Evolutionary conservation across 1,140 invertebrate species (phyloP).

Genomic region (Batillaria attramentaria): DNA sequence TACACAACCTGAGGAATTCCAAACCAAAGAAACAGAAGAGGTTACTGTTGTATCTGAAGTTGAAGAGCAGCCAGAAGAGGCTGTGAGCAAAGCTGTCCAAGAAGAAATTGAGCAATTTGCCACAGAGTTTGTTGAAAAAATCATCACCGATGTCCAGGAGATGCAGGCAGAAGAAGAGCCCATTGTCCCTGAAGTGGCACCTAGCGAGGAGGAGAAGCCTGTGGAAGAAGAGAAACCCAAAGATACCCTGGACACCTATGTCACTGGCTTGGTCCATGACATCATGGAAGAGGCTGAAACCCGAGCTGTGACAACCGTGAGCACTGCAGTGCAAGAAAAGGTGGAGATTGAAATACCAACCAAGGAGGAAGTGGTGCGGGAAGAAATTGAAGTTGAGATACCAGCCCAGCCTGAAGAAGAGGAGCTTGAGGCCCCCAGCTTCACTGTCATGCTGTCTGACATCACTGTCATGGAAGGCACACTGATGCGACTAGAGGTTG

Average conservation of each 20-base stretch:
- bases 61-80: slow-evolving; percentile 46
- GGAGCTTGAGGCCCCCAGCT: slow-evolving; percentile 59
- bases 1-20: slow-evolving; percentile 26
- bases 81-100: slow-evolving; percentile 21
- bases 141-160: slow-evolving; percentile 45
- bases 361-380: slow-evolving; percentile 21
- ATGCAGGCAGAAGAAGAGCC: slow-evolving; percentile 37
- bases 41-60: slow-evolving; percentile 35
- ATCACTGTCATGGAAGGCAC: slow-evolving; percentile 63
- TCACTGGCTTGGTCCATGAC: slow-evolving; percentile 42
- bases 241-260: slow-evolving; percentile 43
- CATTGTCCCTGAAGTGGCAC: slow-evolving; percentile 26
- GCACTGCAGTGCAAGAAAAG: slow-evolving; percentile 22
- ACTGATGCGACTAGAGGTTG: slow-evolving; percentile 58
- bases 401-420: slow-evolving; percentile 25
- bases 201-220: slow-evolving; percentile 25
- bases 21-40: slow-evolving; percentile 31
- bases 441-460: slow-evolving; percentile 63
- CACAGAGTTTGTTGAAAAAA: slow-evolving; percentile 38
- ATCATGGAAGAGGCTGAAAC: slow-evolving; percentile 43
- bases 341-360: slow-evolving; percentile 32
- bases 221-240: slow-evolving; percentile 39
- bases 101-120: slow-evolving; percentile 45
- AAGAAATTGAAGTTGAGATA: slow-evolving; percentile 31
- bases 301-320: slow-evolving; percentile 35